A percentile compares a stretch with the other conserved stretches of the same genome.
These are phyloP conservation scores for Schrankia costaestrigalis DNA, from an alignment of 2,888 invertebrate genomes.

Conservation along the genomic window DNA sequence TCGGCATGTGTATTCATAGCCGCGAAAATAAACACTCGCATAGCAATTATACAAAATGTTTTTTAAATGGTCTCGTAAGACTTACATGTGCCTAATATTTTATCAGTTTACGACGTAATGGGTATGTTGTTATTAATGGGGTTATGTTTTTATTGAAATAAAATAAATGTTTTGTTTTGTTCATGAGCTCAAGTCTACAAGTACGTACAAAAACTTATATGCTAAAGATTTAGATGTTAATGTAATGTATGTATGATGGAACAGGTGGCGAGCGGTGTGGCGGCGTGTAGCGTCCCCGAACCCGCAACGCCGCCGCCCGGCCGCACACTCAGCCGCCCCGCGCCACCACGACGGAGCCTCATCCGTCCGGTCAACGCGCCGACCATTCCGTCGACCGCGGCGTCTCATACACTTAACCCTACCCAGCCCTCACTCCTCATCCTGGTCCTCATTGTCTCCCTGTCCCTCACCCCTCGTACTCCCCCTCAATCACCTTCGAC, in stretches of 20 bases:
- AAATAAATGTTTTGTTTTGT: too few species aligned
- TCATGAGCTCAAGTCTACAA: too few species aligned
- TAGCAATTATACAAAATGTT: constrained; percentile 49
- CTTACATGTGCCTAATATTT: constrained; percentile 21
- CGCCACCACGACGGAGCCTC: constrained; percentile 31
- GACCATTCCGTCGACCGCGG: constrained; percentile 61
- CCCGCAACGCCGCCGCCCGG: constrained; percentile 24
- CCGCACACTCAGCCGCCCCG: constrained; percentile 32
- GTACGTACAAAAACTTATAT: too few species aligned
- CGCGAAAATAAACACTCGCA: constrained; percentile 47
- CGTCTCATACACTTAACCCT: constrained; percentile 46
- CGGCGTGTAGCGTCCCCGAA: constrained; percentile 52
- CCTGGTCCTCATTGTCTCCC: constrained; percentile 33
- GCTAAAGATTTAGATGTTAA: too few species aligned
- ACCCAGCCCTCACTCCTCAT: constrained; percentile 31
- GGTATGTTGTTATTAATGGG: too few species aligned
- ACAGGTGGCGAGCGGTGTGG: constrained; percentile 79
- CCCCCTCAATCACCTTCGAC: constrained; percentile 31
- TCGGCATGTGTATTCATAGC: constrained; percentile 49
- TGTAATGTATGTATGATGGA: not conserved
- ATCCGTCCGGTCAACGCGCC: constrained; percentile 46
- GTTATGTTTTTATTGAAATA: too few species aligned
- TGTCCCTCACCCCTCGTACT: constrained; percentile 20
- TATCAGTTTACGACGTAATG: constrained; percentile 3
- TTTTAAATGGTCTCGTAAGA: constrained; percentile 46